Percentiles rank a stretch among this genome's conserved stretches.
These are phyloP conservation scores for Cepphus grylle DNA, from an alignment of 2,113 vertebrate species.

Conservation along the genomic window DNA sequence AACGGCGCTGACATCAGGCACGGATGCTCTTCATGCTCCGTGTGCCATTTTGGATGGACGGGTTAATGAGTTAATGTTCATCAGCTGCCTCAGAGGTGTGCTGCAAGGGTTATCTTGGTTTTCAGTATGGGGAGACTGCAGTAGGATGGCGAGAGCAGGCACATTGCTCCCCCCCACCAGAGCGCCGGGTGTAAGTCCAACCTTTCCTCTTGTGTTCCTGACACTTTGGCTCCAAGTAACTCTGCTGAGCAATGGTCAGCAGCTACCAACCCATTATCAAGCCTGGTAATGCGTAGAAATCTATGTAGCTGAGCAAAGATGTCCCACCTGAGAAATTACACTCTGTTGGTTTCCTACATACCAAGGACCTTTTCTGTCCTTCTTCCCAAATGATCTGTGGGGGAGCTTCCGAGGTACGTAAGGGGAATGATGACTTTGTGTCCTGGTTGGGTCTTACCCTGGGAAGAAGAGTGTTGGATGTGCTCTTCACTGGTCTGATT, in stretches of 20 bases:
- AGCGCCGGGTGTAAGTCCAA: rapidly evolving
- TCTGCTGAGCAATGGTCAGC: neutral
- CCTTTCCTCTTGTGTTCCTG: neutral
- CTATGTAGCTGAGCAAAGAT: neutral
- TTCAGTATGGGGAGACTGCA: neutral
- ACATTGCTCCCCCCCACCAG: rapidly evolving
- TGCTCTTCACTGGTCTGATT: neutral
- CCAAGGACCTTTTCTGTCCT: neutral
- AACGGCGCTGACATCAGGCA: neutral
- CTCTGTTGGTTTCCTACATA: neutral
- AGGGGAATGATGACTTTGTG: neutral
- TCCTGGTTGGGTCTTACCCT: neutral
- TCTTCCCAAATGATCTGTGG: rapidly evolving
- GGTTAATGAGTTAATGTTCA: neutral
- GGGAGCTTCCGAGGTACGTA: neutral
- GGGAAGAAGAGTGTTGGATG: neutral
- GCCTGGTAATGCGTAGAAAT: neutral
- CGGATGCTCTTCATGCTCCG: neutral
- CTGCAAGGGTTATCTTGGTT: neutral
- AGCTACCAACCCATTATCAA: neutral
- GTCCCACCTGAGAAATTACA: neutral
- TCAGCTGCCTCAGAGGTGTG: too few species aligned
- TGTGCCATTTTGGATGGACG: neutral
- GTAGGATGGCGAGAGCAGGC: neutral
- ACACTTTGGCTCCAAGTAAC: neutral